phyloP scores from a whole-genome alignment of 2,888 invertebrate species.

The Stenolophus ochropezus region DNA sequence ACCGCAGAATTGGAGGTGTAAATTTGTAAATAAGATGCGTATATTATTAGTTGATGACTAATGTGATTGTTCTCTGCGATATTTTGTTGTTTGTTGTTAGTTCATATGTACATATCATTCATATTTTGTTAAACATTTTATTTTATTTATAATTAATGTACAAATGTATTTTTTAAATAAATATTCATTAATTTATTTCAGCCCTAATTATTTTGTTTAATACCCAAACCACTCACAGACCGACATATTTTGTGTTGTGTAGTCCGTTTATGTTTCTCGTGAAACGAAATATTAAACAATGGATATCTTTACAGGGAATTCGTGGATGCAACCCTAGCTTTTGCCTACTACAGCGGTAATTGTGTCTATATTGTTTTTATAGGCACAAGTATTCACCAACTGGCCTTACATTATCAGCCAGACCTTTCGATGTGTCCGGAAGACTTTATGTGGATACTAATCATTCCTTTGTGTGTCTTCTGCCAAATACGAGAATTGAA shows the following conservation, averaged over 20 bases:
- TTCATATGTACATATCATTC: background rate
- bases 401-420: slow-evolving; percentile 71
- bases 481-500: slow-evolving; percentile 86
- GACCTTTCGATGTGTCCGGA: background rate
- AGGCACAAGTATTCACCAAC: slow-evolving; percentile 81
- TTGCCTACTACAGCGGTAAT: slow-evolving; percentile 82
- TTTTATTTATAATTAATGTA: slow-evolving; percentile 46
- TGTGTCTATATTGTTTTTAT: slow-evolving; percentile 88
- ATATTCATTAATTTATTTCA: background rate
- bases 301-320: slow-evolving; percentile 75
- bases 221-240: too few species aligned
- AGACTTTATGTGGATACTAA: slow-evolving; percentile 80
- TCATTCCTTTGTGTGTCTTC: slow-evolving; percentile 82
- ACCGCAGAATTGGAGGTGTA: slow-evolving; percentile 1
- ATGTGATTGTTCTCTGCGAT: slow-evolving; percentile 47
- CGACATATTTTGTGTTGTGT: too few species aligned
- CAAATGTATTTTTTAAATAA: slow-evolving; percentile 36
- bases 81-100: slow-evolving; percentile 43
- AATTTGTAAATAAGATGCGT: background rate
- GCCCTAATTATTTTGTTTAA: too few species aligned
- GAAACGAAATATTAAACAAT: background rate
- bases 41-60: slow-evolving; percentile 21
- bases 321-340: slow-evolving; percentile 81
- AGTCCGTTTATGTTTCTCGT: background rate
- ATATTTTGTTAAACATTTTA: slow-evolving; percentile 46